Evolutionary conservation across 2,113 vertebrate genomes (phyloP).

Genomic region (Ceuthmochares aereus): DNA sequence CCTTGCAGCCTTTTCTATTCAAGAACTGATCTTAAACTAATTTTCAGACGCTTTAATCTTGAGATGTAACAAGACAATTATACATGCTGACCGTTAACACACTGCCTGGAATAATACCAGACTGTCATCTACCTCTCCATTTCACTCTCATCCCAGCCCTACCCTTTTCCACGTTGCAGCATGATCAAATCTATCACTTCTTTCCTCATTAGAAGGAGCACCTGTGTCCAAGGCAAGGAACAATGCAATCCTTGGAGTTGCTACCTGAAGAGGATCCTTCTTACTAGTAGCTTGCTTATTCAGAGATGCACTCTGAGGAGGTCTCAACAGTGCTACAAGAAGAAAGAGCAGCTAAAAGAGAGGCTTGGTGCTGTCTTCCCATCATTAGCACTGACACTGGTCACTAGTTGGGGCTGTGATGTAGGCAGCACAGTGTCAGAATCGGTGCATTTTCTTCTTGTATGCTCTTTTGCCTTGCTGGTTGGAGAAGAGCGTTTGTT

Average conservation of each 20-base stretch:
- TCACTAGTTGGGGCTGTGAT: neutral
- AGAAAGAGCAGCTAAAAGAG: neutral
- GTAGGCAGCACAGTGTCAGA: neutral
- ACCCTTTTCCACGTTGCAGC: neutral
- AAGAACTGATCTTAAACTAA: conserved; percentile 52
- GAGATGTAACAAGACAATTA: conserved; percentile 33
- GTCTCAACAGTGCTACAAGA: neutral
- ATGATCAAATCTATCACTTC: neutral
- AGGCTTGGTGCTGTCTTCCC: neutral
- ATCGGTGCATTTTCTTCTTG: neutral
- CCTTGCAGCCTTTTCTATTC: conserved; percentile 12
- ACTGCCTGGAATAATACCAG: conserved; percentile 16
- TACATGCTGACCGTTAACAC: conserved; percentile 3
- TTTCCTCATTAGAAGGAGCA: neutral
- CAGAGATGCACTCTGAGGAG: neutral
- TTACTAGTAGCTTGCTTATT: neutral
- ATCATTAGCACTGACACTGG: neutral
- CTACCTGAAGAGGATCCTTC: neutral
- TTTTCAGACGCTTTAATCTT: conserved; percentile 46
- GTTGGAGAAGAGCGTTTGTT: neutral
- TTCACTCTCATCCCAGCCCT: neutral
- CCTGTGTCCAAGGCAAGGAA: neutral
- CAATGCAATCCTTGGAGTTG: neutral
- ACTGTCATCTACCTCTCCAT: neutral
- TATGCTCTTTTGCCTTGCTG: neutral